Evolutionary conservation across 2,888 invertebrate species (phyloP).

Genomic region (Tanytarsus gracilentus): DNA sequence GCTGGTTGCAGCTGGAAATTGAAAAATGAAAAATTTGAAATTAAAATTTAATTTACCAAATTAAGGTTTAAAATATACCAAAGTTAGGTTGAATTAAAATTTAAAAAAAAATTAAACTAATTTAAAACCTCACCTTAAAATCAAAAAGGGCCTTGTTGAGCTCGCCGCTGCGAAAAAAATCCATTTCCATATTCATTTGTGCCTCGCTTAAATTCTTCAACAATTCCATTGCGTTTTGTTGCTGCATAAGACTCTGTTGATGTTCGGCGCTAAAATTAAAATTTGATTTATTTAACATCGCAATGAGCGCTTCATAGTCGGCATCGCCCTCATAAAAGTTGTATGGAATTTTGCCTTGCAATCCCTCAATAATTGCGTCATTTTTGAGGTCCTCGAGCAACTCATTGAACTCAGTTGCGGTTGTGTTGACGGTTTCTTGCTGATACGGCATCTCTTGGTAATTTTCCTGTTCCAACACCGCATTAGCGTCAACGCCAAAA

Average conservation of each 20-base stretch:
- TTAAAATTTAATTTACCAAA: too few relatives aligned
- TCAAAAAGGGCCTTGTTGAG: constrained; percentile 33
- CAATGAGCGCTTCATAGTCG: constrained; percentile 37
- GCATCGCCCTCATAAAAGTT: constrained; percentile 18
- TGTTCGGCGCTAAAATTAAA: neutral
- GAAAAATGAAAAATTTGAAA: too few relatives aligned
- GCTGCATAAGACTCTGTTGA: constrained; percentile 31
- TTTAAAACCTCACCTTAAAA: neutral
- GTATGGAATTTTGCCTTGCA: constrained; percentile 9
- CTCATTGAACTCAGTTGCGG: constrained; percentile 34
- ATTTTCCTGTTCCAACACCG: neutral
- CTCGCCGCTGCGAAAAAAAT: constrained; percentile 36
- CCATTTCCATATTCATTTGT: constrained; percentile 31
- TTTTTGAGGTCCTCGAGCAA: constrained; percentile 35
- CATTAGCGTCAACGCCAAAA: constrained; percentile 34
- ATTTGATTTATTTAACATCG: constrained; percentile 35
- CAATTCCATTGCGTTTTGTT: constrained; percentile 41
- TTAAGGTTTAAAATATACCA: too few relatives aligned
- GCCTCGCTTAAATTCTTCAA: constrained; percentile 38
- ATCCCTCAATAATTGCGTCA: constrained; percentile 32
- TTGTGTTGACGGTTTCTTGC: constrained; percentile 21
- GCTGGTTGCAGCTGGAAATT: constrained; percentile 33
- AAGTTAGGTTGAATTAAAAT: too few relatives aligned
- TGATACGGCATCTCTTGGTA: constrained; percentile 7
- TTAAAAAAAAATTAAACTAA: too few relatives aligned